These are phyloP conservation scores for Myotis yumanensis DNA, from an alignment of 2,113 vertebrate genomes.

Conservation along the genomic window DNA sequence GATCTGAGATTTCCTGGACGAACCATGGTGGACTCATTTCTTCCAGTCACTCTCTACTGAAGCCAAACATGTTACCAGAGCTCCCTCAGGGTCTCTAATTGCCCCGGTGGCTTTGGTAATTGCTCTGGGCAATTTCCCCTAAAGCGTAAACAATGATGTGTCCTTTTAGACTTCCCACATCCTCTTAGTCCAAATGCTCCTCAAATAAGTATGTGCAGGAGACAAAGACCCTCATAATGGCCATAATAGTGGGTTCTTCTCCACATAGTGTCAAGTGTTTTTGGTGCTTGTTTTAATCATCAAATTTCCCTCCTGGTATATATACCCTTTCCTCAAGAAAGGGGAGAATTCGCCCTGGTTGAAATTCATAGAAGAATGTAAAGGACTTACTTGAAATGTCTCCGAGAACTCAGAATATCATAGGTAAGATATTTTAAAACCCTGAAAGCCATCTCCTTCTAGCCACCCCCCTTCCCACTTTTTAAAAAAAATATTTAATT, in stretches of 20 bases:
- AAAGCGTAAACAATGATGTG: conserved; percentile 57
- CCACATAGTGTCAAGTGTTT: not conserved
- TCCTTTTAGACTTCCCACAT: conserved; percentile 54
- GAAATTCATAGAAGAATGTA: not conserved
- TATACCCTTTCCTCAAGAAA: not conserved
- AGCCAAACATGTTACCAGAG: conserved; percentile 20
- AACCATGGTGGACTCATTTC: not conserved
- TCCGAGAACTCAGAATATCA: not conserved
- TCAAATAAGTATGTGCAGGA: not conserved
- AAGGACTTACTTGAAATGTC: not conserved
- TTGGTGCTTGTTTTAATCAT: not conserved
- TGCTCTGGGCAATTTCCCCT: not conserved
- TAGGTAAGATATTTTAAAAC: not conserved
- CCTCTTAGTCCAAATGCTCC: conserved; percentile 12
- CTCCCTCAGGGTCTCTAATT: conserved; percentile 49
- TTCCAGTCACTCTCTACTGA: conserved; percentile 52
- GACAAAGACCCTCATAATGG: conserved; percentile 28
- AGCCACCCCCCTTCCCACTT: too few relatives aligned
- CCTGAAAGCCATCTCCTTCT: not conserved
- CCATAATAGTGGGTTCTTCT: not conserved
- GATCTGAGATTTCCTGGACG: not conserved
- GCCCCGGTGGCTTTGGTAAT: conserved; percentile 32
- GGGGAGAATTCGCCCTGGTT: not conserved
- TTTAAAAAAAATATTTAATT: too few relatives aligned
- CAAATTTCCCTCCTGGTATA: not conserved